phyloP scores from a whole-genome alignment of 2,797 vertebrate genomes.

The Chrosomus eos region DNA sequence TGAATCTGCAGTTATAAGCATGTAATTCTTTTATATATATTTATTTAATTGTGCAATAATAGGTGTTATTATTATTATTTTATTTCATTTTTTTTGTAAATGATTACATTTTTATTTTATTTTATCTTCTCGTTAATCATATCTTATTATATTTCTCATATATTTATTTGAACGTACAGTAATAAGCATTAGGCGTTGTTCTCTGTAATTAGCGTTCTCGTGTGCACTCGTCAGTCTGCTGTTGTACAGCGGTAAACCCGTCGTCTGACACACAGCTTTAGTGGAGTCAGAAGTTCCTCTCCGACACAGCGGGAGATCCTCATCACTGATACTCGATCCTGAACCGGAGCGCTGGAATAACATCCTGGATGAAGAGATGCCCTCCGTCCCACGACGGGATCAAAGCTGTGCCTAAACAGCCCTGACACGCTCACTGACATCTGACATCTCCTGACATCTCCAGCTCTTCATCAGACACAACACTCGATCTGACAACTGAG shows the following conservation, averaged over 20 bases:
- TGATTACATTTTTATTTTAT: background rate
- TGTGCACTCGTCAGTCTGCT: too few species aligned
- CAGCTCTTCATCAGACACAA: too few species aligned
- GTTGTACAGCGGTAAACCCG: too few species aligned
- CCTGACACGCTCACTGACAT: background rate
- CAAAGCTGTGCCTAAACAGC: slow-evolving; percentile 62
- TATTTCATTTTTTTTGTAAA: too few species aligned
- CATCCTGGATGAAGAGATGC: slow-evolving; percentile 59
- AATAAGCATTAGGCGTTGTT: background rate
- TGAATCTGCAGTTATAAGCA: background rate
- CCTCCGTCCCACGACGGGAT: slow-evolving; percentile 47
- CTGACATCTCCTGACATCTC: too few species aligned
- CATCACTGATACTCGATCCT: slow-evolving; percentile 78
- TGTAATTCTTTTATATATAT: background rate
- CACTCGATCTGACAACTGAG: too few species aligned
- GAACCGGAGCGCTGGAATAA: slow-evolving; percentile 66
- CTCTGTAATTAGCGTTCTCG: background rate
- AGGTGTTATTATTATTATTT: too few species aligned
- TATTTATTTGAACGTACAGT: background rate
- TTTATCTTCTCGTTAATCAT: background rate
- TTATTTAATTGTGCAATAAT: background rate
- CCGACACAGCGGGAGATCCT: slow-evolving; percentile 65
- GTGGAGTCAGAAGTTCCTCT: too few species aligned
- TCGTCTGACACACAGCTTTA: too few species aligned
- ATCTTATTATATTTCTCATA: too few species aligned